Evolutionary conservation across 2,888 invertebrate genomes (phyloP), one percentile per base, ranked within the genome.

Genomic region (Hirtodrosophila duncani): DNA sequence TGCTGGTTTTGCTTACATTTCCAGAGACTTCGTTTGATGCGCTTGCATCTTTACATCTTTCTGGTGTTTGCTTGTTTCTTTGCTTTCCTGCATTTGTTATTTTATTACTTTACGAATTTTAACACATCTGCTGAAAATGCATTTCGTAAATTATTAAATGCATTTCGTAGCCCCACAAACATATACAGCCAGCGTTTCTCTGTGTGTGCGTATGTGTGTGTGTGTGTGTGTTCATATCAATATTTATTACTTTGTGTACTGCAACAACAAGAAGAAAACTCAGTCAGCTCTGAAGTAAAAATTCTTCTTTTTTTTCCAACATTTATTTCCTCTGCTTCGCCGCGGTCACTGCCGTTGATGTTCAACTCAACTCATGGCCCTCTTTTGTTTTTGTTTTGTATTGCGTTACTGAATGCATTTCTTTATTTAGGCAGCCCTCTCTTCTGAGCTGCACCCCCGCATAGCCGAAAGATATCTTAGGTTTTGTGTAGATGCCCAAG

Each of bases 21-120:
- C 23, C 42, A 3, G 14, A 33, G 6, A 10, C 20, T 34, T 3
- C 23, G 50, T 17, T 48, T 53, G 56, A 27, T 29, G 29, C 21
- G 23, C 24, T 10, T 26, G 4, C 10, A 17, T 27, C 27, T 39
- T 14, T 44, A 31, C 20, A 26, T 37, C 23, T 61, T 61, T 53
- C 18, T 11, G 20, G 4, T 39, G 39, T 29, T 48, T 58, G 39
- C 48, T 56, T 55, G 55, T 36, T 58, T 48, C 44, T 58, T 11
- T 5, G 3, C 17, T 43, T 43, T 58, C 58, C 58, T 56, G 64
- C 63, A 59, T 74, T 77, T 77, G 75, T 78, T 77, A 78, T 80
- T 84, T 84, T 84, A 84, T 84, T 82, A 82, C 84, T 84, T 72
- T 83, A 84, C 83, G 82, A 84, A 84, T 84, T 84, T 84, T 84